These are phyloP conservation scores for Cyclina sinensis DNA, from an alignment of 1,140 invertebrate genomes.

Conservation along the genomic window DNA sequence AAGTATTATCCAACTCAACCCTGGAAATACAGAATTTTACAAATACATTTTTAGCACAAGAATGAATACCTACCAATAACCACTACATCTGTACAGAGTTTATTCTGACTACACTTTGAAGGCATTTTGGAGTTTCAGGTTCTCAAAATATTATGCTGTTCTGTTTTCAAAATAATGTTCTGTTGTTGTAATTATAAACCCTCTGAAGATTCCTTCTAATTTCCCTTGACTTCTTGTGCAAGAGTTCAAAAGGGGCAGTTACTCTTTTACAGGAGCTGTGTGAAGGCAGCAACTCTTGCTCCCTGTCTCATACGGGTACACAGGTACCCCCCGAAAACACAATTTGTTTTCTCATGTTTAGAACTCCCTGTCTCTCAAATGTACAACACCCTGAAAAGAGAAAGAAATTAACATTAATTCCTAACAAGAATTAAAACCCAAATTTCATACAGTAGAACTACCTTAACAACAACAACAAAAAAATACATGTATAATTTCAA, in stretches of 20 bases:
- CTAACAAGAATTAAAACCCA: too few relatives aligned
- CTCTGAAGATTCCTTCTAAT: not conserved
- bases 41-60: too few relatives aligned
- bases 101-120: slow-evolving; percentile 5
- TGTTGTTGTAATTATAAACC: too few relatives aligned
- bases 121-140: slow-evolving; percentile 5
- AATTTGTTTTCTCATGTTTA: slow-evolving; percentile 43
- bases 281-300: not conserved
- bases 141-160: not conserved
- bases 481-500: too few relatives aligned
- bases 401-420: not conserved
- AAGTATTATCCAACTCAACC: too few relatives aligned
- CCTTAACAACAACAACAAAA: too few relatives aligned
- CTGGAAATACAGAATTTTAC: too few relatives aligned
- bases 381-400: not conserved
- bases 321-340: slow-evolving; percentile 12
- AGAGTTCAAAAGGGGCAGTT: not conserved
- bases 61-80: slow-evolving; percentile 69
- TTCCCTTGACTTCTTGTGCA: not conserved
- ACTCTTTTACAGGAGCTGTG: not conserved
- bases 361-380: not conserved
- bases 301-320: not conserved
- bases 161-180: not conserved
- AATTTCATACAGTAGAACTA: too few relatives aligned
- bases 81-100: slow-evolving; percentile 70